A percentile compares a stretch with the other conserved stretches of the same genome.
Evolutionary conservation across 2,888 invertebrate genomes (phyloP).

Genomic region (Xestia rhomboidea): DNA sequence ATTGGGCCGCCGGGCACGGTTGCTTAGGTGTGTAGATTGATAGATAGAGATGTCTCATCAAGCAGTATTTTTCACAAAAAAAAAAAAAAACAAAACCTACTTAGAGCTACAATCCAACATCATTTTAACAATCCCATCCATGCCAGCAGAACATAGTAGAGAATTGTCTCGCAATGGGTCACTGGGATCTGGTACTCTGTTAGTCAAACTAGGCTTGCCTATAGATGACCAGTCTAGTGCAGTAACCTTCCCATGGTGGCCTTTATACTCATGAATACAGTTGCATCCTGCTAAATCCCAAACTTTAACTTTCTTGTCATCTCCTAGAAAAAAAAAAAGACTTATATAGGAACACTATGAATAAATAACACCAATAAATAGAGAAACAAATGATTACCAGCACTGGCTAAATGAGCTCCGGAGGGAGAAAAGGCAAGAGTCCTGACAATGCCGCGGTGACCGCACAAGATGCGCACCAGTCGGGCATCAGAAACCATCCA

Average conservation of each 20-base stretch:
- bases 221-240: conserved; percentile 91
- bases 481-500: conserved; percentile 96
- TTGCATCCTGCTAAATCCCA: conserved; percentile 93
- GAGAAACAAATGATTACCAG: conserved; percentile 88
- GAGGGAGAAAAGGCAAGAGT: conserved; percentile 95
- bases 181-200: conserved; percentile 78
- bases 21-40: too few species aligned
- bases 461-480: conserved; percentile 94
- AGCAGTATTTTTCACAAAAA: background rate
- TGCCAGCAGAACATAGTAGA: conserved; percentile 92
- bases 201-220: conserved; percentile 82
- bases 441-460: conserved; percentile 94
- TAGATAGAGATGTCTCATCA: background rate
- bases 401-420: conserved; percentile 96
- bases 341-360: background rate
- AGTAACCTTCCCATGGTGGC: conserved; percentile 92
- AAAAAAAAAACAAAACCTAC: conserved; percentile 75
- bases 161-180: conserved; percentile 81
- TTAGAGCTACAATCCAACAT: conserved; percentile 91
- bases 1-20: too few species aligned
- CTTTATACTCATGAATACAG: conserved; percentile 91
- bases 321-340: conserved; percentile 84
- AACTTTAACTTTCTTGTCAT: conserved; percentile 93
- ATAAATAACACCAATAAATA: conserved; percentile 2
- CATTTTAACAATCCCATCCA: conserved; percentile 92